Evolutionary conservation across 2,113 vertebrate genomes (phyloP), one percentile per base, ranked within the genome.

Genomic region (Pygoscelis antarcticus): DNA sequence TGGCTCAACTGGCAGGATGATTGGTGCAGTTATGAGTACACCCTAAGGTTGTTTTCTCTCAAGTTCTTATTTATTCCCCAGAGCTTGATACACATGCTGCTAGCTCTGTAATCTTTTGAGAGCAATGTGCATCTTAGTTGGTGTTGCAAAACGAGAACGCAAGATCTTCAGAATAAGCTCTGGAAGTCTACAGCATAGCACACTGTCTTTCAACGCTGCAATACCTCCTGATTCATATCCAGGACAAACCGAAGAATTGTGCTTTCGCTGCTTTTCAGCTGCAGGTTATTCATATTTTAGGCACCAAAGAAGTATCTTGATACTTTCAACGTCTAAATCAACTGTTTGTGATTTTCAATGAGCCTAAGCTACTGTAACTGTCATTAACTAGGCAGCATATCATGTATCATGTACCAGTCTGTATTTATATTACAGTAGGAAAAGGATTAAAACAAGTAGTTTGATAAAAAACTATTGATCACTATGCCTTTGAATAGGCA

Each of bases 1-100:
- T 96, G 94, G 90, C 83, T 95, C 92, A 93, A 12, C 90, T 93
- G 83, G 92, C 94, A 96, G 83, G 18, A 17, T 52, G 94, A 95
- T 30, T 47, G 94, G 88, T 69, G 65, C 83, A 93, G 77, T 91
- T 95, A 79, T 64, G 89, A 95, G 77, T 19, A 87, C 86, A 91
- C 92, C 89, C 90, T 25, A 57, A 95, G 83, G 65, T 23, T 84
- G 88, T 92, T 94, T 94, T 66, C 83, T 91, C 83, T 78, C 55
- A 10, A 64, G 64, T 42, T 62, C 82, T 94, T 83, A 44, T 94
- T 96, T 78, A 92, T 93, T 82, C 57, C 90, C 57, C 80, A 51
- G 76, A 91, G 80, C 80, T 2, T 17, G 74, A 75, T 87, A 83
- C 54, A 36, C 38, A 29, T 1, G 55, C 88, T 90, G 79, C 71